phyloP scores from a whole-genome alignment of 2,113 vertebrate genomes.

The Xiphophorus maculatus region DNA sequence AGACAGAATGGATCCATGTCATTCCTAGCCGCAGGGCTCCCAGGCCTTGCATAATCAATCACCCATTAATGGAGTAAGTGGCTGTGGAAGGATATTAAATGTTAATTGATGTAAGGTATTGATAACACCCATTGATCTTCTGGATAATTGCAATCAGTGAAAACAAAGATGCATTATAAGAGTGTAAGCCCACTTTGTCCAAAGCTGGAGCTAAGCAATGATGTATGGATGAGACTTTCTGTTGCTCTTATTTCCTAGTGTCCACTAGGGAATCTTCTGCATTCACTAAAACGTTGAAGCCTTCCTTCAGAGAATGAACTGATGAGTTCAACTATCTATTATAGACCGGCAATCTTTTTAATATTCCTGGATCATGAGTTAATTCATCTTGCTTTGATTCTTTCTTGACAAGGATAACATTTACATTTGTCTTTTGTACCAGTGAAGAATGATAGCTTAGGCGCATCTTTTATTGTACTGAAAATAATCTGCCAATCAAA shows the following conservation, averaged over 20 bases:
- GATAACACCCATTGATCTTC: constrained; percentile 79
- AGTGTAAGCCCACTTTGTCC: constrained; percentile 57
- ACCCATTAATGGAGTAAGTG: constrained; percentile 84
- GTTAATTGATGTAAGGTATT: constrained; percentile 85
- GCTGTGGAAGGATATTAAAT: constrained; percentile 85
- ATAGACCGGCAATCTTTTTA: constrained; percentile 32
- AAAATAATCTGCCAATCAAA: not conserved
- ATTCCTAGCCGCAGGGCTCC: constrained; percentile 66
- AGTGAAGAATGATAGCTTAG: not conserved
- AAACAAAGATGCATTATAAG: constrained; percentile 80
- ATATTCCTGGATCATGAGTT: constrained; percentile 14
- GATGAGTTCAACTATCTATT: constrained; percentile 8
- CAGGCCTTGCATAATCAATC: constrained; percentile 80
- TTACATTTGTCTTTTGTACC: constrained; percentile 18
- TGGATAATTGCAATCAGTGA: constrained; percentile 78
- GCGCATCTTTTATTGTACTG: not conserved
- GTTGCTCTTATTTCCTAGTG: constrained; percentile 22
- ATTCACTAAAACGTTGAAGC: not conserved
- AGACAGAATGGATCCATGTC: constrained; percentile 72
- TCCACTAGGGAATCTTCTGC: constrained; percentile 26
- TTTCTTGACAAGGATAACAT: constrained; percentile 1
- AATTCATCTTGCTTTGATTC: constrained; percentile 18
- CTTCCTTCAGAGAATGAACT: constrained; percentile 1
- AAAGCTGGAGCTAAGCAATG: constrained; percentile 51
- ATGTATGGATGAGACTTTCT: constrained; percentile 60